These are phyloP conservation scores for Lethrus apterus DNA, from an alignment of 1,140 invertebrate genomes.

Conservation along the genomic window DNA sequence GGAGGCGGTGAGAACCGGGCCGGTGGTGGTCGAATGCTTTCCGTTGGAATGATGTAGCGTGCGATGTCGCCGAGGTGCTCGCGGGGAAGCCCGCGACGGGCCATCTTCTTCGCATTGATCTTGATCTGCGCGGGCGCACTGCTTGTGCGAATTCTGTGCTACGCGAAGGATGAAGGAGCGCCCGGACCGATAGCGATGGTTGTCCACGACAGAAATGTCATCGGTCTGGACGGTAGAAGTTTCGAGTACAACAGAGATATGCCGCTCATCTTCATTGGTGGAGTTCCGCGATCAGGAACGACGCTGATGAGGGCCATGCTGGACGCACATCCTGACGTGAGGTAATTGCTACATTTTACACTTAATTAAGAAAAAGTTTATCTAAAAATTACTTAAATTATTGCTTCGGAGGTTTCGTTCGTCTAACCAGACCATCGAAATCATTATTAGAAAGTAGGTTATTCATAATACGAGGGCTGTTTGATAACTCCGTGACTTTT, in stretches of 20 bases:
- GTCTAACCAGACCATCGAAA: too few species aligned
- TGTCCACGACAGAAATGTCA: slow-evolving; percentile 49
- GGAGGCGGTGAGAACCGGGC: neutral
- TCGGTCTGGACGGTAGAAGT: slow-evolving; percentile 54
- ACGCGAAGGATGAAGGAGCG: slow-evolving; percentile 13
- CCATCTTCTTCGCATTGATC: slow-evolving; percentile 18
- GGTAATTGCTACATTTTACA: too few species aligned
- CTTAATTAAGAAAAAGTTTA: too few species aligned
- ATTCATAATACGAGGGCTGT: too few species aligned
- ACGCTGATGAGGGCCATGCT: slow-evolving; percentile 97
- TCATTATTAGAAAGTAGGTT: too few species aligned
- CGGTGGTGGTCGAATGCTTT: neutral
- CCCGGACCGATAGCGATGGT: slow-evolving; percentile 24
- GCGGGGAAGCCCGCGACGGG: slow-evolving; percentile 22
- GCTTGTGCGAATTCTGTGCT: slow-evolving; percentile 24
- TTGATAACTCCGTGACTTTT: too few species aligned
- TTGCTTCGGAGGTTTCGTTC: too few species aligned
- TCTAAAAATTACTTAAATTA: too few species aligned
- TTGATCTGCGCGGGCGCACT: slow-evolving; percentile 23
- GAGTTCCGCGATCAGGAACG: slow-evolving; percentile 92
- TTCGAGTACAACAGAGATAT: slow-evolving; percentile 76
- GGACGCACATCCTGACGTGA: slow-evolving; percentile 95
- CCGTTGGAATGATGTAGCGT: slow-evolving; percentile 13
- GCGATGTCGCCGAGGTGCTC: slow-evolving; percentile 23
- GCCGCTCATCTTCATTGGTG: slow-evolving; percentile 95